These are phyloP conservation scores for Scalopus aquaticus DNA, from an alignment of 2,113 vertebrate genomes.

Conservation along the genomic window DNA sequence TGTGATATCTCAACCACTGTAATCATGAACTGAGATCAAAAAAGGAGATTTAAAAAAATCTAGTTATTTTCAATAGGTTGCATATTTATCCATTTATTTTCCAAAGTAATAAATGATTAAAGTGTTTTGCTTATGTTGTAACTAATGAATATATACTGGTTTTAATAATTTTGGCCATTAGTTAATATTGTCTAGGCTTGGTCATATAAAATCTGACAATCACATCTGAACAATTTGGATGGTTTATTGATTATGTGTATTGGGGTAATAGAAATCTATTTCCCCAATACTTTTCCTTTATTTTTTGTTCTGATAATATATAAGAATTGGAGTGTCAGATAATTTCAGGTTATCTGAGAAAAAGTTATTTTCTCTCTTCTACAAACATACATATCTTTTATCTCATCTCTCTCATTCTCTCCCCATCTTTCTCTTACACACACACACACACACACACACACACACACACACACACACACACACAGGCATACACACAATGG, in stretches of 20 bases:
- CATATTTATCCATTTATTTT: neutral
- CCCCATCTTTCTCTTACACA: neutral
- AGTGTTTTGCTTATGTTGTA: neutral
- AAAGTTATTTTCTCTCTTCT: neutral
- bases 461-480: too few species aligned
- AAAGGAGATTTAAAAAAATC: neutral
- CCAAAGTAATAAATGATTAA: neutral
- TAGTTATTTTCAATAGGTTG: neutral
- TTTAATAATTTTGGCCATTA: neutral
- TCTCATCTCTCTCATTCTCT: neutral
- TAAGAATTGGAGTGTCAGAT: neutral
- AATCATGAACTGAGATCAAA: neutral
- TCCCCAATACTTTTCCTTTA: neutral
- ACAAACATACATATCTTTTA: neutral
- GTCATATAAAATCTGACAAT: neutral
- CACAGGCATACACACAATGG: neutral
- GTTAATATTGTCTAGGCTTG: neutral
- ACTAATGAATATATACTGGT: neutral
- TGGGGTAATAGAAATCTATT: neutral
- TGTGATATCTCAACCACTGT: neutral
- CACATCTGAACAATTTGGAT: neutral
- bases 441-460: neutral
- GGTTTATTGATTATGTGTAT: neutral
- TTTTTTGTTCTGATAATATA: slow-evolving; percentile 5
- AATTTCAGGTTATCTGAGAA: neutral